These are phyloP conservation scores for Sylvia borin DNA, from an alignment of 2,797 vertebrate genomes.

Conservation along the genomic window DNA sequence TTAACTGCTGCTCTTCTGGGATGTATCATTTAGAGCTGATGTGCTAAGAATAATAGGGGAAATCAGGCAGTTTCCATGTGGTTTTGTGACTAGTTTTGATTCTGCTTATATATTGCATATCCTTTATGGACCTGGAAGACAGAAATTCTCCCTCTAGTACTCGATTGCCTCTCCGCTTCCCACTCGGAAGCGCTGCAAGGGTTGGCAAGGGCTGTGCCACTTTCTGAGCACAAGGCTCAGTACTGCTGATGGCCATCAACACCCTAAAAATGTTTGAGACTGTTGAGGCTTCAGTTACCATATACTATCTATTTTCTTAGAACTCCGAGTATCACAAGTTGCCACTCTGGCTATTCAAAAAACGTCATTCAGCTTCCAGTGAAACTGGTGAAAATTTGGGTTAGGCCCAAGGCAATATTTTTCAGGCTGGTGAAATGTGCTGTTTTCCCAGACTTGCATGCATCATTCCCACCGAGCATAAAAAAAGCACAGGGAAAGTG, in stretches of 20 bases:
- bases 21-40: neutral
- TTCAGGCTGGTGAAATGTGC: neutral
- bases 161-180: neutral
- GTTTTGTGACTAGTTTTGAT: neutral
- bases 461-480: neutral
- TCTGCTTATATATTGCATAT: neutral
- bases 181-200: rapidly evolving
- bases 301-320: neutral
- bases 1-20: neutral
- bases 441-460: neutral
- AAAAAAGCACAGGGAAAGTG: neutral
- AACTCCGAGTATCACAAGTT: neutral
- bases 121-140: neutral
- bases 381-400: neutral
- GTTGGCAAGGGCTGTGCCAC: neutral
- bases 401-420: neutral
- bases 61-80: neutral
- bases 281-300: neutral
- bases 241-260: neutral
- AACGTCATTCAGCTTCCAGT: neutral
- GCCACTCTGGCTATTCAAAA: neutral
- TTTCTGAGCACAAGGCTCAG: neutral
- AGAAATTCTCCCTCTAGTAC: neutral
- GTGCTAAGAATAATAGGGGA: neutral
- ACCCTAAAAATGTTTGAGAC: neutral